These are phyloP conservation scores for Phania funesta DNA, from an alignment of 2,888 invertebrate genomes.

Conservation along the genomic window DNA sequence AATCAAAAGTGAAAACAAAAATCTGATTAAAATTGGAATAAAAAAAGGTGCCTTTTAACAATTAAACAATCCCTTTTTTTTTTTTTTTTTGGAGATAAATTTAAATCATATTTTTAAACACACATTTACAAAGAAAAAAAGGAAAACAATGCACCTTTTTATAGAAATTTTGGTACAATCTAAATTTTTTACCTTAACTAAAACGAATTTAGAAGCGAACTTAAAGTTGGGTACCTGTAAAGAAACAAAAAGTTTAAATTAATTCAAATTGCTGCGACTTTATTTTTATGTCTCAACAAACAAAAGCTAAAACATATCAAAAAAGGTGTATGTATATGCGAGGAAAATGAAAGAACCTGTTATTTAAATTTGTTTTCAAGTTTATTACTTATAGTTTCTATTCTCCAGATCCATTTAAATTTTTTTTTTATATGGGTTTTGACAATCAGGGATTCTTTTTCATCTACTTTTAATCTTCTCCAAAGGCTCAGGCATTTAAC, in stretches of 20 bases:
- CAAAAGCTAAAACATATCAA: too few relatives aligned
- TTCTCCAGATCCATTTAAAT: too few relatives aligned
- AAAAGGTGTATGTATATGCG: too few relatives aligned
- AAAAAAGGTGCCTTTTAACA: slow-evolving; percentile 31
- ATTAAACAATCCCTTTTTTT: slow-evolving; percentile 2
- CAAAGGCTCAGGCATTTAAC: too few relatives aligned
- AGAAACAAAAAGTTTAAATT: not conserved
- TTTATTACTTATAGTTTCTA: too few relatives aligned
- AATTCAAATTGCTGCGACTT: too few relatives aligned
- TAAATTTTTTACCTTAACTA: slow-evolving; percentile 58
- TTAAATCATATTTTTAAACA: slow-evolving; percentile 48
- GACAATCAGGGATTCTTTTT: too few relatives aligned
- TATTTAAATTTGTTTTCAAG: too few relatives aligned
- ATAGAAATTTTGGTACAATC: slow-evolving; percentile 31
- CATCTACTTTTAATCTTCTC: too few relatives aligned
- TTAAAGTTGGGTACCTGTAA: slow-evolving; percentile 37
- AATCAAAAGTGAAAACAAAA: not conserved
- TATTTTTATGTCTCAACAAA: too few relatives aligned
- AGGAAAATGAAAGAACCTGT: too few relatives aligned
- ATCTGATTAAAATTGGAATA: not conserved
- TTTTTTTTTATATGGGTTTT: too few relatives aligned
- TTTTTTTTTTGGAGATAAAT: slow-evolving; percentile 42
- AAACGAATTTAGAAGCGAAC: slow-evolving; percentile 21
- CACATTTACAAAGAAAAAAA: slow-evolving; percentile 39
- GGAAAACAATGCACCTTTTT: slow-evolving; percentile 43